Evolutionary conservation across 2,113 vertebrate genomes (phyloP).

Genomic region (Leucopsar rothschildi): DNA sequence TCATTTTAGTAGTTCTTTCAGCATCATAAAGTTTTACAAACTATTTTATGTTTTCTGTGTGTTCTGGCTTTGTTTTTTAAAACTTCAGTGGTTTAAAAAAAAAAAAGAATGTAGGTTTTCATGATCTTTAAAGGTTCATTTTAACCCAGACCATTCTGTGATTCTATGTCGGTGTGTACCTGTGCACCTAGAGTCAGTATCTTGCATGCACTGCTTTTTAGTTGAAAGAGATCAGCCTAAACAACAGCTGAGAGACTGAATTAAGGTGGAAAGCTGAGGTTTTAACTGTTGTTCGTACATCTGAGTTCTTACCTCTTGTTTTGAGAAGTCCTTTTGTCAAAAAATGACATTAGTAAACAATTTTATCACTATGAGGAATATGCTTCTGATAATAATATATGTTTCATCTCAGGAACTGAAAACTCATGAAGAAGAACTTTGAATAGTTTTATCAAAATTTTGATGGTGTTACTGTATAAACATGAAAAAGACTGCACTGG

Average conservation of each 20-base stretch:
- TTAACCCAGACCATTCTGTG: background rate
- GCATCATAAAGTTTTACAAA: background rate
- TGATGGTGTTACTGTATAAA: background rate
- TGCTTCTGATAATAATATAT: background rate
- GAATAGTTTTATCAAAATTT: background rate
- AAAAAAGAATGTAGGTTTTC: background rate
- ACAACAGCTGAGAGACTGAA: background rate
- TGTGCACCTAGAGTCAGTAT: background rate
- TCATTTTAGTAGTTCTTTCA: background rate
- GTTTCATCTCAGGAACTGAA: background rate
- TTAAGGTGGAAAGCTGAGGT: background rate
- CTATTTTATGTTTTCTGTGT: background rate
- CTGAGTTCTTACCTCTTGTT: background rate
- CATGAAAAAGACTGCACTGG: background rate
- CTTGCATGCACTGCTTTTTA: background rate
- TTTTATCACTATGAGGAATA: background rate
- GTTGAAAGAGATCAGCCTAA: background rate
- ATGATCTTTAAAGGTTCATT: background rate
- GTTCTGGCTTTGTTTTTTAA: background rate
- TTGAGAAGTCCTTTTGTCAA: background rate
- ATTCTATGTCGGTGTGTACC: background rate
- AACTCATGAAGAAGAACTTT: background rate
- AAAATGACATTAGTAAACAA: background rate
- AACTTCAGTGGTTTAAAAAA: background rate
- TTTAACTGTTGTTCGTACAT: background rate